These are phyloP conservation scores for Hippolais icterina DNA, from an alignment of 2,113 vertebrate genomes.

Conservation along the genomic window DNA sequence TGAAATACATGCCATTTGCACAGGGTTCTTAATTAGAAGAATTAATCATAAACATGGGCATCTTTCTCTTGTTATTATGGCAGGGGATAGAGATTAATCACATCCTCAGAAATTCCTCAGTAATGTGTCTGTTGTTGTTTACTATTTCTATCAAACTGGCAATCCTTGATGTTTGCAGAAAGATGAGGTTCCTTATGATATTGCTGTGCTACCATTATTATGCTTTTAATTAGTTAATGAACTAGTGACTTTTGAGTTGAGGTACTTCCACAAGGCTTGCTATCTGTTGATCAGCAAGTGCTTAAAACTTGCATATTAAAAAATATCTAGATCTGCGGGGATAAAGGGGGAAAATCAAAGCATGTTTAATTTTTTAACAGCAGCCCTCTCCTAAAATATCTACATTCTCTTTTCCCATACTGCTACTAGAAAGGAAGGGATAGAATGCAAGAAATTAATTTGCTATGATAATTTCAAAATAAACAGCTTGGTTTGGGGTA, in stretches of 20 bases:
- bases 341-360: neutral
- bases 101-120: neutral
- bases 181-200: neutral
- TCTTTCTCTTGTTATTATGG: neutral
- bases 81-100: neutral
- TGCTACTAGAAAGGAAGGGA: neutral
- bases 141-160: neutral
- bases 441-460: neutral
- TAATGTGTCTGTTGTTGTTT: neutral
- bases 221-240: neutral
- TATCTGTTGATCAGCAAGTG: neutral
- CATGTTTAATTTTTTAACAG: neutral
- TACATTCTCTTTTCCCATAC: neutral
- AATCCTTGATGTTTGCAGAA: neutral
- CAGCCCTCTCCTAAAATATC: neutral
- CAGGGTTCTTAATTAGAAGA: neutral
- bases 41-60: neutral
- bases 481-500: neutral
- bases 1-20: neutral
- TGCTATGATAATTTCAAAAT: neutral
- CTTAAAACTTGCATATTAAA: neutral
- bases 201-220: neutral
- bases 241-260: neutral
- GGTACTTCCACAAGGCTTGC: neutral
- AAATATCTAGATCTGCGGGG: neutral